A percentile compares a stretch with the other conserved stretches of the same genome.
Conservation (phyloP, 1,140 invertebrate genomes). For the Apis laboriosa region DNA sequence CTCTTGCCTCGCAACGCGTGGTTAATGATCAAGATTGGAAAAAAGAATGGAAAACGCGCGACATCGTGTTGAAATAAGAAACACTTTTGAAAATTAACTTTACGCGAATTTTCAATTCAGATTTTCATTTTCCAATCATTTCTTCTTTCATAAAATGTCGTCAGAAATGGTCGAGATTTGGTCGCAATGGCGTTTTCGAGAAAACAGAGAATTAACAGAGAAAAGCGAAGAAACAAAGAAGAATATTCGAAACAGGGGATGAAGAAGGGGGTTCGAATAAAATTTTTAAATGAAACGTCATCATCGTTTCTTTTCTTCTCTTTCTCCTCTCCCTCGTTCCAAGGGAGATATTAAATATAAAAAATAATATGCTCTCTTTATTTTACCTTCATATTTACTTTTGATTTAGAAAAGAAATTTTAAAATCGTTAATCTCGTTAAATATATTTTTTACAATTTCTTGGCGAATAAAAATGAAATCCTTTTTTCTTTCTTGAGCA, state of each 20-base stretch:
- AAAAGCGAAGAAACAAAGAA: not conserved
- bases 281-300: constrained; percentile 9
- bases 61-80: too few relatives aligned
- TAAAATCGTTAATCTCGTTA: too few relatives aligned
- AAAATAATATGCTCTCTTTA: too few relatives aligned
- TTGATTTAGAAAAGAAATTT: too few relatives aligned
- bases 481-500: too few relatives aligned
- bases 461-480: too few relatives aligned
- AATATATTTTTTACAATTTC: too few relatives aligned
- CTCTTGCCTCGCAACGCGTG: not conserved
- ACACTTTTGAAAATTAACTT: too few relatives aligned
- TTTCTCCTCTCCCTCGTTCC: not conserved
- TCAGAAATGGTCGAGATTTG: not conserved
- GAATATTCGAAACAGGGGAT: not conserved
- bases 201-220: constrained; percentile 6
- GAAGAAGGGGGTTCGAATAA: constrained; percentile 12
- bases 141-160: not conserved
- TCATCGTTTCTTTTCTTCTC: not conserved
- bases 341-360: too few relatives aligned
- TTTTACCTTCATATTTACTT: too few relatives aligned
- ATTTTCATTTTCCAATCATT: not conserved
- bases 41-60: too few relatives aligned
- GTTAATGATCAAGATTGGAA: constrained; percentile 1
- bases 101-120: not conserved
- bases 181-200: constrained; percentile 4